phyloP scores from a whole-genome alignment of 2,888 invertebrate species.

The Oxystoma pomonae region DNA sequence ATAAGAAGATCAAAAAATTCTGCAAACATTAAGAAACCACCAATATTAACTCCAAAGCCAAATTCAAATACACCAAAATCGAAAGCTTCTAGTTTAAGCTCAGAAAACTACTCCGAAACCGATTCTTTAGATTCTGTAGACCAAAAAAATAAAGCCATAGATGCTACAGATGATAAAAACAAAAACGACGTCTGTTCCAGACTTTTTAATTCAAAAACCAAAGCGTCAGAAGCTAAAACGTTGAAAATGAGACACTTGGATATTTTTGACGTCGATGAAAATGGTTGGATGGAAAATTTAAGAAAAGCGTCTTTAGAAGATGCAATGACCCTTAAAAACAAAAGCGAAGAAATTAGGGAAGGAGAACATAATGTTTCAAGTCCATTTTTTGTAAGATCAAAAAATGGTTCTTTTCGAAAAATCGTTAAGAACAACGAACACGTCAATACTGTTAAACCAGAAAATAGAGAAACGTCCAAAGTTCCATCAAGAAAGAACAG shows the following conservation, averaged over 20 bases:
- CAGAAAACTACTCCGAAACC: conserved; percentile 63
- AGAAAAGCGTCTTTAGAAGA: conserved; percentile 27
- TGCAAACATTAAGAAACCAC: conserved; percentile 14
- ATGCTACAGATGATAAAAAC: conserved; percentile 33
- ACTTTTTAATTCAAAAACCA: conserved; percentile 56
- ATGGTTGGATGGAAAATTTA: conserved; percentile 34
- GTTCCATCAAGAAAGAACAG: conserved; percentile 46
- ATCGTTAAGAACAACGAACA: conserved; percentile 36
- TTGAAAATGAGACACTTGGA: conserved; percentile 57
- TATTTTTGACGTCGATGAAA: conserved; percentile 43
- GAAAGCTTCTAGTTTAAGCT: conserved; percentile 57
- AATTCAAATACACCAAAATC: conserved; percentile 28
- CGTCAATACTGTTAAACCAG: no score
- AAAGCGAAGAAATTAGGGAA: conserved; percentile 15
- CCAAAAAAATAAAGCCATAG: conserved; percentile 28
- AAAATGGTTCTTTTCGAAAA: conserved; percentile 21
- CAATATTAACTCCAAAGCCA: conserved; percentile 19
- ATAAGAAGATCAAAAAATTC: conserved; percentile 23
- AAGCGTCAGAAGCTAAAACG: conserved; percentile 58
- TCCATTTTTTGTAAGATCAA: conserved; percentile 11
- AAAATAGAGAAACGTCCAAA: conserved; percentile 11
- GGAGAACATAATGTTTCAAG: conserved; percentile 8
- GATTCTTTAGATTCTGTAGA: conserved; percentile 57
- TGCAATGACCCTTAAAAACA: conserved; percentile 17
- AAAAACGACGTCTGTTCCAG: conserved; percentile 46